Evolutionary conservation across 1,140 invertebrate species (phyloP), one percentile per base, ranked within the genome.

Genomic region (Trichonephila inaurata): DNA sequence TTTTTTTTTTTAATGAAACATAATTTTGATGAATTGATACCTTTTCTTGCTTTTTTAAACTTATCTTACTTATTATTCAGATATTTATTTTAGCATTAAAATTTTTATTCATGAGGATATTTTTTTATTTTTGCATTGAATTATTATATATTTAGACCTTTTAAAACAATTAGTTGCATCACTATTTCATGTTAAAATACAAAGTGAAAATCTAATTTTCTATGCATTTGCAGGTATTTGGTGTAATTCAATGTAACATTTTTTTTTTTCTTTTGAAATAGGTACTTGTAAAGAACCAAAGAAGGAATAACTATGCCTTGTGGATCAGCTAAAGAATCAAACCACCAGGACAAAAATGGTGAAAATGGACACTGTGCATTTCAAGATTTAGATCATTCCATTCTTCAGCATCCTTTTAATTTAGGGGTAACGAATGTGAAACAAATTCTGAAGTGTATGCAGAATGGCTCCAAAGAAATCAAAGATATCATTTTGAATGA

Each of bases 401-500:
- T 94, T 19, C 81, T 94, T 60, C 85, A 92, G 40, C 91, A 94
- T 40, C 89, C 94, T 16, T 85, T 95, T 21, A 94, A 94, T 87
- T 66, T 94, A 21, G 94, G 94, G 40, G 72, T 89, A 14, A 95
- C 85, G 60, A 94, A 94, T 89, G 94, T 94, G 7, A 89, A 81
- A 24, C 94, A 95, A 92, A 94, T 95, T 21, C n/a, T 95, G 5
- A 94, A 88, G 28, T 94, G 89, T 94, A 51, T 95, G 40, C 89
- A 94, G 21, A 92, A 94, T 94, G 94, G 93, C 12, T 94, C 94
- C 8, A 91, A 69, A 16, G 97, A 96, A 88, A 24, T 98, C 24
- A 97, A 97, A 94, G 96, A 97, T 82, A 95, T 98, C 66, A 96
- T 98, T 12, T 96, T 97, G 21, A 96, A 97, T 95, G 98, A 98